Evolutionary conservation across 2,888 invertebrate genomes (phyloP), one percentile per base, ranked within the genome.

Genomic region (Mystacides longicornis): DNA sequence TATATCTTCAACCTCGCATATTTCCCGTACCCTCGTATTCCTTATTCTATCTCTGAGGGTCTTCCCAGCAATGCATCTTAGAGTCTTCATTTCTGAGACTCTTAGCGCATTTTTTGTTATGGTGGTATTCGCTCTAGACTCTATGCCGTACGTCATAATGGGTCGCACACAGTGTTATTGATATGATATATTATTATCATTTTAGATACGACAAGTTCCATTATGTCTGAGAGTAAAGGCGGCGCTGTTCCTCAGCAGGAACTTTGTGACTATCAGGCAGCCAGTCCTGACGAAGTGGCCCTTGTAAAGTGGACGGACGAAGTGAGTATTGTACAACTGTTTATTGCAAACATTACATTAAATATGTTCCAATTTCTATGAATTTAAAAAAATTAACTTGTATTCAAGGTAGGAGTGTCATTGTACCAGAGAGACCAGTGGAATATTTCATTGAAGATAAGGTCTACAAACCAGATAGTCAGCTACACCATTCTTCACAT

Each of bases 251-350:
- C 77, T 1, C 69, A 77, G 60, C 76, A 77, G 62, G 74, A 77
- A 63, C 66, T 77, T 56, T 77, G 76, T 63, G 77, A 77, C 63
- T 82, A 82, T 70, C 86, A 90, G 72, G 92, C 91, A 4, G 85
- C 93, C 46, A 94, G 94, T 64, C 94, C 95, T 0, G 95, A 96
- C 70, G 95, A 96, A 70, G 94, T 95, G 62, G 93, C 95, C 2
- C 77, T 96, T 54, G 90, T 95, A 23, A 93, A 94, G 67, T 93
- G 93, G 75, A 89, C 91, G 9, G 87, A 90, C 63, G 85, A 87
- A 81, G 93, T 82, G 52, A 64, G 57, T 27, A 27, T 27, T 27
- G 11, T 11, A n/a, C n/a, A 27, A 7, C 5, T 27, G 5, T 27
- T 11, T 27, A 27, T 7, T 27, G 11, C 27, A 27, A 27, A 27